phyloP scores from a whole-genome alignment of 2,113 vertebrate species.

The Chaenogobius annularis region DNA sequence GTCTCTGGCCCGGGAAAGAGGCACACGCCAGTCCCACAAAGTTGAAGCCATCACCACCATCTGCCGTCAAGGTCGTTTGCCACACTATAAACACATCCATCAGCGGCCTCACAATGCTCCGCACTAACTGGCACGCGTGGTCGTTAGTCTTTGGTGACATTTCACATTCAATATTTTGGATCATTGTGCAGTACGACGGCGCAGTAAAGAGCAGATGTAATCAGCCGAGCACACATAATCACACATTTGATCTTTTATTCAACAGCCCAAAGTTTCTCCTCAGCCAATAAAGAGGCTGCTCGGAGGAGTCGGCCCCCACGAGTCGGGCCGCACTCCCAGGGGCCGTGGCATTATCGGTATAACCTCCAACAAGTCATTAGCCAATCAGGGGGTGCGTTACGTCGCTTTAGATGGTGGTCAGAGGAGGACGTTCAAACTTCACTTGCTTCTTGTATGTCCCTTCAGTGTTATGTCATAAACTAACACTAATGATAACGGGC shows the following conservation, averaged over 20 bases:
- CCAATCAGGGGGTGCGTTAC: conserved; percentile 26
- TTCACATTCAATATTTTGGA: conserved; percentile 69
- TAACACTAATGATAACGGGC: too few relatives aligned
- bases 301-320: conserved; percentile 23
- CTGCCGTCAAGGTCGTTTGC: conserved; percentile 74
- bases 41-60: conserved; percentile 54
- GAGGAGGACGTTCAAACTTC: background rate
- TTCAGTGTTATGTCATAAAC: too few relatives aligned
- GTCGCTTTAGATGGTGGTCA: background rate
- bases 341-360: conserved; percentile 23
- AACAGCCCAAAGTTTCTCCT: conserved; percentile 35
- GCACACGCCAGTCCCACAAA: conserved; percentile 20
- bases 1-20: conserved; percentile 33
- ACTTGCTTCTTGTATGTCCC: too few relatives aligned
- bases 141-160: conserved; percentile 70
- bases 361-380: conserved; percentile 33
- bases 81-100: conserved; percentile 70
- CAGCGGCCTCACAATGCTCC: conserved; percentile 47
- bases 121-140: conserved; percentile 58
- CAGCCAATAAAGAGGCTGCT: conserved; percentile 30
- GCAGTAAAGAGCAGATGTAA: conserved; percentile 57
- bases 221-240: conserved; percentile 54
- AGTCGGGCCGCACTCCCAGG: conserved; percentile 15
- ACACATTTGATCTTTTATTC: conserved; percentile 59
- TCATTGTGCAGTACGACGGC: conserved; percentile 60